These are phyloP conservation scores for Amblyopsis hoosieri DNA, from an alignment of 2,797 vertebrate species.

Conservation along the genomic window DNA sequence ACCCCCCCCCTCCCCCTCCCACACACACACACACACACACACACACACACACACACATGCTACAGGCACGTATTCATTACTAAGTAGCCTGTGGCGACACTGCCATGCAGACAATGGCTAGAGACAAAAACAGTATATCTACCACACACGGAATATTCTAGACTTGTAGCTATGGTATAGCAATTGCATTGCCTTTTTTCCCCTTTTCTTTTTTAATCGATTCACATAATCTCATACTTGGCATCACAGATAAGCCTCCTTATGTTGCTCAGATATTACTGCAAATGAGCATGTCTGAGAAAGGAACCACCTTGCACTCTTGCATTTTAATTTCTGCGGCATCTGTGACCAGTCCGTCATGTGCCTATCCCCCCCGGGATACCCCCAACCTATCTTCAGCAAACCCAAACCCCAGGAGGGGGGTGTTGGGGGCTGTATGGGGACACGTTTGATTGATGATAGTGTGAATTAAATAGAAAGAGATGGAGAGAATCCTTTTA, in stretches of 20 bases:
- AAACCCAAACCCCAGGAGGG: slow-evolving; percentile 67
- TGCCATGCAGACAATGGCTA: slow-evolving; percentile 75
- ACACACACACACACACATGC: slow-evolving; percentile 61
- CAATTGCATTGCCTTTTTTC: slow-evolving; percentile 30
- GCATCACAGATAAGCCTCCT: slow-evolving; percentile 72
- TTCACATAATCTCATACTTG: slow-evolving; percentile 70
- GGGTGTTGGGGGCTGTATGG: slow-evolving; percentile 6
- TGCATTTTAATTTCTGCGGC: slow-evolving; percentile 80
- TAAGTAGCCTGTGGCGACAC: slow-evolving; percentile 76
- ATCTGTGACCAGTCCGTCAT: slow-evolving; percentile 79
- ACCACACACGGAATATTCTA: slow-evolving; percentile 59
- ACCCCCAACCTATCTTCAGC: slow-evolving; percentile 68
- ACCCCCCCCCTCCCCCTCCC: slow-evolving; percentile 16
- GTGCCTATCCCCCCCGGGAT: slow-evolving; percentile 75
- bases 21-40: slow-evolving; percentile 44
- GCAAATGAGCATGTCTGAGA: slow-evolving; percentile 78
- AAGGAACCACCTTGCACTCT: slow-evolving; percentile 77
- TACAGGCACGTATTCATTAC: slow-evolving; percentile 79
- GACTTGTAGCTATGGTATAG: slow-evolving; percentile 68
- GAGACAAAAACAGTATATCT: slow-evolving; percentile 65
- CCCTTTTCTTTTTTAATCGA: slow-evolving; percentile 50
- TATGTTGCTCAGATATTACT: slow-evolving; percentile 65
- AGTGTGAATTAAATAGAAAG: slow-evolving; percentile 82
- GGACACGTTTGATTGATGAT: slow-evolving; percentile 83
- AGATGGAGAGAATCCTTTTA: slow-evolving; percentile 86